These are phyloP conservation scores for Ganaspis brasiliensis DNA, from an alignment of 2,888 invertebrate genomes.

Conservation along the genomic window DNA sequence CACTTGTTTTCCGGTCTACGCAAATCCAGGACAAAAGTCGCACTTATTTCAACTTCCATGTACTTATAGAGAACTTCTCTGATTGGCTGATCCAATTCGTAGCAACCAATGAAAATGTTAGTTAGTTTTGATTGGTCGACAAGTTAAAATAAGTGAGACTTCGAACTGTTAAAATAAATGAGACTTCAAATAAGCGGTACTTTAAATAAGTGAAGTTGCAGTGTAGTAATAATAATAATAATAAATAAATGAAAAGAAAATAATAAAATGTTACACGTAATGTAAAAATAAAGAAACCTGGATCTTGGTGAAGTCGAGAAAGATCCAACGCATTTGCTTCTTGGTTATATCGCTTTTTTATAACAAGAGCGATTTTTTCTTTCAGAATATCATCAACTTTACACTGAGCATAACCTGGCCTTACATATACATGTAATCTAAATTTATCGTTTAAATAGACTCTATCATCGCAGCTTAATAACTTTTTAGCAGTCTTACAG, in stretches of 20 bases:
- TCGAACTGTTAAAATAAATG: too few species aligned
- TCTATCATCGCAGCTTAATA: constrained; percentile 85
- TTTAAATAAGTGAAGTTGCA: too few species aligned
- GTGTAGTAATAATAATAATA: too few species aligned
- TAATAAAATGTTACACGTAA: background rate
- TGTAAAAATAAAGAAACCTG: constrained; percentile 80
- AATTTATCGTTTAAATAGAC: constrained; percentile 89
- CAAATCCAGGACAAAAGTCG: too few species aligned
- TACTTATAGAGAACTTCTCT: too few species aligned
- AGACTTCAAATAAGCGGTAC: too few species aligned
- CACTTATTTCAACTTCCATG: too few species aligned
- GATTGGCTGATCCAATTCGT: too few species aligned
- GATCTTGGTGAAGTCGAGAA: constrained; percentile 90
- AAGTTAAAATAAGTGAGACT: constrained; percentile 3
- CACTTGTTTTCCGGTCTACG: too few species aligned
- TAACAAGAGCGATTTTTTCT: constrained; percentile 89
- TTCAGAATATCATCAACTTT: constrained; percentile 85
- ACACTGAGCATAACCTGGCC: constrained; percentile 66
- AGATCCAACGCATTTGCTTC: constrained; percentile 89
- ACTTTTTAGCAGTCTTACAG: constrained; percentile 86
- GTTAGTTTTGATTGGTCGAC: too few species aligned
- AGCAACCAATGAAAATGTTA: too few species aligned
- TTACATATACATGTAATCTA: constrained; percentile 79
- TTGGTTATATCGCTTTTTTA: constrained; percentile 91
- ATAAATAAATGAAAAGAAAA: too few species aligned